Evolutionary conservation across 2,797 vertebrate genomes (phyloP).

Genomic region (Pampus argenteus): DNA sequence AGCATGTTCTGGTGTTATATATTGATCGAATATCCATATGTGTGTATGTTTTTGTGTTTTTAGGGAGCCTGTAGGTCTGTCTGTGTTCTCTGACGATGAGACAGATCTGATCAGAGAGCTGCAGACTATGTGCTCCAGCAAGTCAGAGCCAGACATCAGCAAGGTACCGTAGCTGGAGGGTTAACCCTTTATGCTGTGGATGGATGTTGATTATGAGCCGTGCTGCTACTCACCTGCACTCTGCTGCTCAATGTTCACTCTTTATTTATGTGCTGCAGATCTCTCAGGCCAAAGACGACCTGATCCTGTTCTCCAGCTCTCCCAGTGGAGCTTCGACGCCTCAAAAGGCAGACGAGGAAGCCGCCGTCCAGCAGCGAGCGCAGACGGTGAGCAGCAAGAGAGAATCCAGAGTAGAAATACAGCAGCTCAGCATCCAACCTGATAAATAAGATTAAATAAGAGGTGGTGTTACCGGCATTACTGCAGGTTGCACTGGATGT

Average conservation of each 20-base stretch:
- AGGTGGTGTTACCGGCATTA: slow-evolving; percentile 3
- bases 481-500: slow-evolving; percentile 11
- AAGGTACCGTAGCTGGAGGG: too few species aligned
- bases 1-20: too few species aligned
- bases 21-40: too few species aligned
- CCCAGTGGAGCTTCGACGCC: slow-evolving; percentile 71
- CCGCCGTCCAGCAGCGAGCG: slow-evolving; percentile 48
- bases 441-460: not conserved
- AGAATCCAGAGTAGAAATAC: not conserved
- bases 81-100: slow-evolving; percentile 91
- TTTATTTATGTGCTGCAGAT: slow-evolving; percentile 81
- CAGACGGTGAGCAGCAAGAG: slow-evolving; percentile 62
- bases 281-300: slow-evolving; percentile 86
- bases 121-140: slow-evolving; percentile 95
- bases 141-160: slow-evolving; percentile 96
- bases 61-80: slow-evolving; percentile 82
- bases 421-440: not conserved
- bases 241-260: not conserved
- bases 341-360: slow-evolving; percentile 73
- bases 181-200: too few species aligned
- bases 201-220: not conserved
- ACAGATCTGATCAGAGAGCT: slow-evolving; percentile 92
- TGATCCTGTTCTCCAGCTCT: slow-evolving; percentile 86
- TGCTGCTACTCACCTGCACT: not conserved
- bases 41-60: slow-evolving; percentile 21